Percentiles rank a stretch among this genome's conserved stretches.
These are phyloP conservation scores for Spizaetus ornatus DNA, from an alignment of 2,113 vertebrate genomes.

Conservation along the genomic window DNA sequence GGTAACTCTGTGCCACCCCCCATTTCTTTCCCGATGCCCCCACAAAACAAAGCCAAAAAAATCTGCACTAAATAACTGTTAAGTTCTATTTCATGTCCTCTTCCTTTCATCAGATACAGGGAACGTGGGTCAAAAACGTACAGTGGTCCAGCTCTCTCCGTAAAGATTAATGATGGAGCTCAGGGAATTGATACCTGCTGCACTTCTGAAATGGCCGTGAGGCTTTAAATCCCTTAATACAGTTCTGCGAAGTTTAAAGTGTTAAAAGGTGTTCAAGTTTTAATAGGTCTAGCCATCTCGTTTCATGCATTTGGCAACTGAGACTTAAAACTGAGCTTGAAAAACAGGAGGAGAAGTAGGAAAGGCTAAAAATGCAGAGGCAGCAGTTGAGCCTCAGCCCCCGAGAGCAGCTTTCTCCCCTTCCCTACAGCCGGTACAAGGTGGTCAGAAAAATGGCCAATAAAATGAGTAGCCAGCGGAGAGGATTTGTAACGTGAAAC, in stretches of 20 bases:
- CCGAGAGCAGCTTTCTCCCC: rapidly evolving
- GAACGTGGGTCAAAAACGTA: neutral
- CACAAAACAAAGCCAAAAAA: neutral
- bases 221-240: neutral
- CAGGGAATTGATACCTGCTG: neutral
- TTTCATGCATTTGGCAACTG: neutral
- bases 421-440: neutral
- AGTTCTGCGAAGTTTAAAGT: neutral
- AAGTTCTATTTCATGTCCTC: neutral
- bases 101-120: neutral
- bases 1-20: neutral
- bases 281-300: neutral
- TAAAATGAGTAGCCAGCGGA: neutral
- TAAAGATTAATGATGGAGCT: neutral
- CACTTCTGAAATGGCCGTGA: neutral
- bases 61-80: neutral
- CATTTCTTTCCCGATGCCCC: neutral
- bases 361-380: neutral
- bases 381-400: neutral
- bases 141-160: neutral
- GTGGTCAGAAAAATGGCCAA: neutral
- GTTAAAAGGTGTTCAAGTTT: neutral
- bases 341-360: neutral
- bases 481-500: neutral
- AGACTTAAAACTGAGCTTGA: neutral